A percentile compares a stretch with the other conserved stretches of the same genome.
phyloP scores from a whole-genome alignment of 2,888 invertebrate genomes.

The Cephonodes hylas region DNA sequence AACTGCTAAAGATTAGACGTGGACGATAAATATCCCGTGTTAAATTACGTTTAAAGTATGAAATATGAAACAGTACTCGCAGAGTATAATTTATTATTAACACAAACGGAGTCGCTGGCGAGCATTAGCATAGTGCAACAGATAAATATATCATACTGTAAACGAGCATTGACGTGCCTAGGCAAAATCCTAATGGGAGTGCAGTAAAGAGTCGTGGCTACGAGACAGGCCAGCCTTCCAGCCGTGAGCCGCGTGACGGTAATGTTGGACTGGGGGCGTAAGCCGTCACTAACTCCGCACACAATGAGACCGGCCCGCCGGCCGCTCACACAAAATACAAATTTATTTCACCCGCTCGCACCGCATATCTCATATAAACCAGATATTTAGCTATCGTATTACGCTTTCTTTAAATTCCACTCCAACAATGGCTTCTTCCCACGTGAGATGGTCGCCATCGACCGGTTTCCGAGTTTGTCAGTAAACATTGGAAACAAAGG shows the following conservation, averaged over 20 bases:
- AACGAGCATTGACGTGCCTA: constrained; percentile 1
- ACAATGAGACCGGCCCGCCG: constrained; percentile 37
- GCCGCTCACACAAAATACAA: background rate
- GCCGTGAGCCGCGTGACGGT: background rate
- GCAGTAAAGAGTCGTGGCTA: constrained; percentile 20
- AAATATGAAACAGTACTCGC: background rate
- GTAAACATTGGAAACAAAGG: constrained; percentile 55
- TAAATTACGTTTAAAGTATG: constrained; percentile 1
- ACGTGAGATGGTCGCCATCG: background rate
- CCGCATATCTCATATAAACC: background rate
- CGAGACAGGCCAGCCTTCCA: background rate
- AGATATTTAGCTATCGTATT: constrained; percentile 2
- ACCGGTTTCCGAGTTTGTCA: constrained; percentile 27
- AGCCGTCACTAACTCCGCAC: constrained; percentile 52
- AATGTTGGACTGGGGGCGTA: constrained; percentile 20
- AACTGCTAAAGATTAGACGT: background rate
- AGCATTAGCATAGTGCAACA: background rate
- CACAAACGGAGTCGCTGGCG: background rate
- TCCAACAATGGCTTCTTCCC: background rate
- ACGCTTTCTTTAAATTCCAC: constrained; percentile 1
- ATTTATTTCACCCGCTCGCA: constrained; percentile 5
- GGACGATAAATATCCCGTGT: background rate
- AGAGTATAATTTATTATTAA: background rate
- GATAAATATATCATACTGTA: constrained; percentile 3
- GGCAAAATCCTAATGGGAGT: constrained; percentile 14